These are phyloP conservation scores for Phenacoccus solenopsis DNA, from an alignment of 1,140 invertebrate genomes.

Conservation along the genomic window DNA sequence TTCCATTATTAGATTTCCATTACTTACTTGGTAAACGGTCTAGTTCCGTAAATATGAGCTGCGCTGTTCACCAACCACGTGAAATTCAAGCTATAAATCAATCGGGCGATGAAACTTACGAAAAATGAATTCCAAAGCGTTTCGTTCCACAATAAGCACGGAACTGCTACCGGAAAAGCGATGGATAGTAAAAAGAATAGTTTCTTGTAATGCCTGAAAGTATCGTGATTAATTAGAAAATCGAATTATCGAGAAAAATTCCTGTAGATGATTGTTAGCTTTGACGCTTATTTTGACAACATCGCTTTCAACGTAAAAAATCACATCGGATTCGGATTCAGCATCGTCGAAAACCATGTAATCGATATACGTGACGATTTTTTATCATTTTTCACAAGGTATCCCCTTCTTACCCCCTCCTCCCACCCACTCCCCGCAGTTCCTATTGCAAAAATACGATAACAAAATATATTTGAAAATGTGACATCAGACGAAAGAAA, in stretches of 20 bases:
- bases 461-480: no score
- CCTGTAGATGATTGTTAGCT: neutral
- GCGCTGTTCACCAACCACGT: conserved; percentile 61
- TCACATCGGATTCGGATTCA: neutral
- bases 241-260: no score
- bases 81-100: conserved; percentile 43
- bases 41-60: conserved; percentile 51
- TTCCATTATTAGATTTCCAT: no score
- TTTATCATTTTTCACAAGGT: no score
- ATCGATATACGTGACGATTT: no score
- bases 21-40: conserved; percentile 51
- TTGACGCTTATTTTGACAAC: neutral
- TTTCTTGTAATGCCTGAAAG: conserved; percentile 51
- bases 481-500: no score
- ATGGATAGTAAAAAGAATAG: conserved; percentile 52
- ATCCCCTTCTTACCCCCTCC: no score
- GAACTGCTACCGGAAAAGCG: conserved; percentile 42
- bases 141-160: conserved; percentile 44
- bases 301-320: neutral
- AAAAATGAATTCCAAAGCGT: conserved; percentile 28
- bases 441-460: no score
- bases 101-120: conserved; percentile 32
- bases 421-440: no score
- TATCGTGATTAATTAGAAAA: conserved; percentile 19
- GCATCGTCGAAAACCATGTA: no score